phyloP scores from a whole-genome alignment of 2,113 vertebrate genomes.

The Oncorhynchus masou region DNA sequence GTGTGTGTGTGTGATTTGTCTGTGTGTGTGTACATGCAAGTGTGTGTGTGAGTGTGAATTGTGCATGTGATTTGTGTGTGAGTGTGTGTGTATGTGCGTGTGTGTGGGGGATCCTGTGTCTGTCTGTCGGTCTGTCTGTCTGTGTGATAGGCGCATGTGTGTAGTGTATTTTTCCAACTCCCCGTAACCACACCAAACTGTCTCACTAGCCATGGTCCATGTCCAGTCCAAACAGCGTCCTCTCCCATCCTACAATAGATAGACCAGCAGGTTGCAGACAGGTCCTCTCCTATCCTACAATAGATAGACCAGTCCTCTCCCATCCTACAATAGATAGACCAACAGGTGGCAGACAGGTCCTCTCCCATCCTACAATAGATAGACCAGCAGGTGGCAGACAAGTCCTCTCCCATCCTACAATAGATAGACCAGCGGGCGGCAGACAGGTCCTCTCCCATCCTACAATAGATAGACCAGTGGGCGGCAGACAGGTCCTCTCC shows the following conservation, averaged over 20 bases:
- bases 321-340: no score
- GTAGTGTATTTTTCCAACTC: conserved; percentile 44
- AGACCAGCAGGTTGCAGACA: no score
- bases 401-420: no score
- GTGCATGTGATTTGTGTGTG: neutral
- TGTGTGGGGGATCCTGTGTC: neutral
- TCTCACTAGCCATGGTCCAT: conserved; percentile 40
- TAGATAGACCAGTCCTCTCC: no score
- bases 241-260: conserved; percentile 39
- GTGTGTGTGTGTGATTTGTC: neutral
- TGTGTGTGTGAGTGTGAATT: conserved; percentile 1
- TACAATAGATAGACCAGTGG: no score
- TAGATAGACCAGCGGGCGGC: no score
- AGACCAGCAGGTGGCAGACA: no score
- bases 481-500: no score
- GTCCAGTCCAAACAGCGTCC: conserved; percentile 39
- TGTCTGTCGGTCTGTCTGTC: neutral
- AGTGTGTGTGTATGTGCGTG: neutral
- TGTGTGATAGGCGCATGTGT: conserved; percentile 16
- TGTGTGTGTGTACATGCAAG: neutral
- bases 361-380: no score
- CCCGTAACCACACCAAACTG: conserved; percentile 55
- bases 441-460: no score
- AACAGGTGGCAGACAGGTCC: no score
- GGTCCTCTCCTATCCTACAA: no score